Conservation (phyloP, 2,888 invertebrate genomes). For the Erebia aethiops region DNA sequence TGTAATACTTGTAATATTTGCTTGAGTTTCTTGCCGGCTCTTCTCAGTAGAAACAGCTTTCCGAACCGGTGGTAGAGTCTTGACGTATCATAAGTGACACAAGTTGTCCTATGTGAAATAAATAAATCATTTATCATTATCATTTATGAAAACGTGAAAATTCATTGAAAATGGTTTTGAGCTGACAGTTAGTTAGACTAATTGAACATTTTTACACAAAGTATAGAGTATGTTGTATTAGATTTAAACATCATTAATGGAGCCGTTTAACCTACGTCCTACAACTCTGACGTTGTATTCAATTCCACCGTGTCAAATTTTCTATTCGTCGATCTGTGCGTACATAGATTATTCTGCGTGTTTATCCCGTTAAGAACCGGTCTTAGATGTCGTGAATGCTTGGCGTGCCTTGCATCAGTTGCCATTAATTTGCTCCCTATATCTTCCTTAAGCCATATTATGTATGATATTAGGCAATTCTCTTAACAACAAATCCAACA, state of each 20-base stretch:
- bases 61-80: no score
- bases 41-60: no score
- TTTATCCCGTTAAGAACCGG: constrained; percentile 70
- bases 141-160: no score
- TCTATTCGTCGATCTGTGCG: constrained; percentile 33
- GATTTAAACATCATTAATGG: background rate
- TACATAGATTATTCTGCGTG: constrained; percentile 35
- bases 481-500: no score
- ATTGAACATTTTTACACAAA: background rate
- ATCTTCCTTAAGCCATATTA: constrained; percentile 5
- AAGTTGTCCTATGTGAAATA: no score
- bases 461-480: background rate
- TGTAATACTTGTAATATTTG: no score
- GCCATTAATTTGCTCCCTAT: constrained; percentile 36
- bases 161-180: no score
- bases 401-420: constrained; percentile 61
- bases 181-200: no score
- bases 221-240: background rate
- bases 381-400: constrained; percentile 50
- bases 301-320: constrained; percentile 37
- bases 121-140: no score
- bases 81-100: no score
- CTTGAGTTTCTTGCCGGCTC: no score
- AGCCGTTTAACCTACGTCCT: constrained; percentile 3
- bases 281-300: constrained; percentile 17